phyloP scores from a whole-genome alignment of 2,113 vertebrate species.

The Phyllostomus hastatus region DNA sequence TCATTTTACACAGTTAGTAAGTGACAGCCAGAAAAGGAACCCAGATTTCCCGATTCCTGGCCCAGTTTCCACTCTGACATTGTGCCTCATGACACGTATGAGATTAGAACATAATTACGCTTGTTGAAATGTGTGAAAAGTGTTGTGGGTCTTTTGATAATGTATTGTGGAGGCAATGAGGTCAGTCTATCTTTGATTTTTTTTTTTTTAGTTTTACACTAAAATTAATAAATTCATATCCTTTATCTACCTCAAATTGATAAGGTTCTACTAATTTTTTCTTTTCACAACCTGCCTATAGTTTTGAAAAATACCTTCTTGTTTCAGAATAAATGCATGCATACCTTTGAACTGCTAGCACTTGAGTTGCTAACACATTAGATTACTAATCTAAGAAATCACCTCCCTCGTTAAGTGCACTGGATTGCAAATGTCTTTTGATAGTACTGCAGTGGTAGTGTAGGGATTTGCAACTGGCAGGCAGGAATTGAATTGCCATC shows the following conservation, averaged over 20 bases:
- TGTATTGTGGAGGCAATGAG: background rate
- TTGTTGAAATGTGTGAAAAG: conserved; percentile 54
- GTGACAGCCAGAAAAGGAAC: conserved; percentile 57
- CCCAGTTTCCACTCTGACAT: conserved; percentile 52
- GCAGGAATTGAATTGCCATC: conserved; percentile 80
- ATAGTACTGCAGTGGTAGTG: conserved; percentile 51
- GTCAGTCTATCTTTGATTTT: background rate
- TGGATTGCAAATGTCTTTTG: conserved; percentile 28
- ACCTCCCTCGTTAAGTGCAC: conserved; percentile 3
- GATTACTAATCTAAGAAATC: conserved; percentile 47
- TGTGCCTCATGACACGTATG: conserved; percentile 54
- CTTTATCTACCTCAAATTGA: background rate
- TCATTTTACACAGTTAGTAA: conserved; percentile 63
- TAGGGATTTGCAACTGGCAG: conserved; percentile 73
- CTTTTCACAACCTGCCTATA: background rate
- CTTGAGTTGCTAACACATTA: background rate
- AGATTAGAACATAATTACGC: conserved; percentile 61
- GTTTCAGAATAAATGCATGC: background rate
- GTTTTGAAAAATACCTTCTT: background rate
- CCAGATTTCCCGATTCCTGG: conserved; percentile 65
- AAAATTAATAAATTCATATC: background rate
- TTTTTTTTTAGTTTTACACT: background rate
- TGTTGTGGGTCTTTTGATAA: background rate
- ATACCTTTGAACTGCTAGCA: background rate
- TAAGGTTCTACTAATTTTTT: background rate